Conservation (phyloP, 2,888 invertebrate species). For the Stenodera caucasica region DNA sequence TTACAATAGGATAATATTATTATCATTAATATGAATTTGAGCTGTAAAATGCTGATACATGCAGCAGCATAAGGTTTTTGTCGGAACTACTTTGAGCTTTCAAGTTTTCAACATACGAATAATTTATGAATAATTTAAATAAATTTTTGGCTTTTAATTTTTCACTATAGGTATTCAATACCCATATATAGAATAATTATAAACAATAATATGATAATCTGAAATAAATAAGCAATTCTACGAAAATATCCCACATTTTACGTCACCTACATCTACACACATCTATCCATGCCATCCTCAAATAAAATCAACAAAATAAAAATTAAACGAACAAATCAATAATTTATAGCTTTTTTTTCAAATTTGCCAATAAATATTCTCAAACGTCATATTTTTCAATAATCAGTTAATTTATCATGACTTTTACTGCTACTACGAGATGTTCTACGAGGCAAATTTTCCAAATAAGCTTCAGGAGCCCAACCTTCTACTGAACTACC, state of each 20-base stretch:
- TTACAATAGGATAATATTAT: not conserved
- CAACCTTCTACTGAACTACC: conserved; percentile 81
- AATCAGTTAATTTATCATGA: conserved; percentile 58
- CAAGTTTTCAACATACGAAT: not conserved
- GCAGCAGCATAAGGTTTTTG: not conserved
- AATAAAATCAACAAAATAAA: not conserved
- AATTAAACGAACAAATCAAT: not conserved
- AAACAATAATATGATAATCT: not conserved
- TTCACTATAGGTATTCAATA: not conserved
- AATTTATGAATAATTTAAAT: not conserved
- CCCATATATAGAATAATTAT: not conserved
- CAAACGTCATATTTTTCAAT: conserved; percentile 16
- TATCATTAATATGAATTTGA: not conserved
- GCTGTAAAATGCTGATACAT: not conserved
- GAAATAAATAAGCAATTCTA: not conserved
- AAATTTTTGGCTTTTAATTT: not conserved
- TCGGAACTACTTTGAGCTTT: conserved; percentile 2
- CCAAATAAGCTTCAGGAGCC: conserved; percentile 93
- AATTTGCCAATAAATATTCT: too few relatives aligned
- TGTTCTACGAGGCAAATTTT: conserved; percentile 72
- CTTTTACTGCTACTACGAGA: conserved; percentile 73
- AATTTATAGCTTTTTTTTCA: not conserved
- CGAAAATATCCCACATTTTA: not conserved
- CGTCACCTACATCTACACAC: not conserved
- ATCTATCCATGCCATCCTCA: not conserved